Base-by-base conservation (phyloP, 2,888 invertebrate genomes). In the Clitarchus hookeri region DNA sequence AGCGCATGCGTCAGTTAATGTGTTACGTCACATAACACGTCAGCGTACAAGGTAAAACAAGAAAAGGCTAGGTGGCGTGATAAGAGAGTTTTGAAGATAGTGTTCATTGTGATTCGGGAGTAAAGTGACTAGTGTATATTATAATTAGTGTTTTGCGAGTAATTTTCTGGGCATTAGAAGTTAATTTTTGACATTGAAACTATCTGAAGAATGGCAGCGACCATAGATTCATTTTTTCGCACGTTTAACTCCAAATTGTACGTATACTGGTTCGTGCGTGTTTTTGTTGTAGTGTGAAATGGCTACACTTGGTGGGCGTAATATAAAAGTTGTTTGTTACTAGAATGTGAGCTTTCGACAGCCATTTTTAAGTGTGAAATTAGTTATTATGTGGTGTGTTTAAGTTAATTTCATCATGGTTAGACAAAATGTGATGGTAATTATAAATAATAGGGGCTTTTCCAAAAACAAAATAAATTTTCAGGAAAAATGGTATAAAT, bases 231-330 rank as follows among this genome's bases (percentile, higher is more conserved):
- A 87, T 95, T 95, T 91, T 91, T 95, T 89, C 94, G 95, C 91
- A 94, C 95, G 89, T 95, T 95, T 92, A 94, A 94, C 91, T 94
- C 93, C 91, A 94, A 93, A 90, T 92, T 95, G 95, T 95, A 91
- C 95, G 95, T 95, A 91, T 82, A 80, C 12, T 36, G 48, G 9
- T 19, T 80, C n/a, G 26, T 48, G 13, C 84, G 82, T 48, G 80
- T 83, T 80, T 82, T 48, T 48, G 36, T 26, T n/a, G 27, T 44
- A 23, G 23, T 36, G 36, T 26, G 12, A 82, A 27, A 44, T 82
- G 82, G 44, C 27, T 27, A 27, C 82, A 82, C 4, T 82, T 82
- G 82, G 12, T 44, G 44, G 27, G 82, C 36, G 36, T 82, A 11
- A 82, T 82, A 8, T 82, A 82, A 82, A 6, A 19, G 27, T 82